phyloP scores from a whole-genome alignment of 2,888 invertebrate genomes.

The Enchytraeus crypticus region DNA sequence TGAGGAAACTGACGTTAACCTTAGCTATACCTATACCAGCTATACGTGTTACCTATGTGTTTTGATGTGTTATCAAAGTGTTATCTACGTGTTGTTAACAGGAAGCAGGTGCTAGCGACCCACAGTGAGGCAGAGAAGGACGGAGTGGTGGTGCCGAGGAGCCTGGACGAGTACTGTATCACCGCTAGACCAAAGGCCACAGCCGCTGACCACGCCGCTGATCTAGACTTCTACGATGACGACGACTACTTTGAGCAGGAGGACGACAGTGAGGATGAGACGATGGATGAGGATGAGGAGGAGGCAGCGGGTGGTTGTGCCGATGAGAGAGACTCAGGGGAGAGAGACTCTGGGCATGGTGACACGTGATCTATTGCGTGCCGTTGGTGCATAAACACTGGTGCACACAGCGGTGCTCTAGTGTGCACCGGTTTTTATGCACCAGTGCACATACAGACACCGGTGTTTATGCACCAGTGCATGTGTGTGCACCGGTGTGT shows the following conservation, averaged over 20 bases:
- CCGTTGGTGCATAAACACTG: no score
- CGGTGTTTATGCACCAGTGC: no score
- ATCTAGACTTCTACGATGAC: slow-evolving; percentile 93
- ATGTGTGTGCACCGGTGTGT: no score
- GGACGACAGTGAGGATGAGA: slow-evolving; percentile 55
- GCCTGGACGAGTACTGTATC: slow-evolving; percentile 96
- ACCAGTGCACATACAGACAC: no score
- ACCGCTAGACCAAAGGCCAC: slow-evolving; percentile 58
- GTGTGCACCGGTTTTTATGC: no score
- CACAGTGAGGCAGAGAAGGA: slow-evolving; percentile 90
- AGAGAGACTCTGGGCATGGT: slow-evolving; percentile 31
- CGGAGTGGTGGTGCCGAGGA: slow-evolving; percentile 90
- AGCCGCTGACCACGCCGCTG: slow-evolving; percentile 63
- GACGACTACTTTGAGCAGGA: slow-evolving; percentile 67
- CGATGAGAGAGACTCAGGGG: slow-evolving; percentile 24
- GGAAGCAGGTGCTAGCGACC: slow-evolving; percentile 92
- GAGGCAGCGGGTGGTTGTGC: slow-evolving; percentile 11
- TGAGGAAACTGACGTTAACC: no score
- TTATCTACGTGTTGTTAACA: no score
- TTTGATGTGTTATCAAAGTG: no score
- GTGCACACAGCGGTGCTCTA: no score
- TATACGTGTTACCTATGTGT: no score
- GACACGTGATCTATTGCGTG: slow-evolving; percentile 14
- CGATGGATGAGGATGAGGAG: slow-evolving; percentile 18
- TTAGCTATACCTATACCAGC: no score